Evolutionary conservation across 2,888 invertebrate genomes (phyloP), one percentile per base, ranked within the genome.

Genomic region (Leptinotarsa juncta): DNA sequence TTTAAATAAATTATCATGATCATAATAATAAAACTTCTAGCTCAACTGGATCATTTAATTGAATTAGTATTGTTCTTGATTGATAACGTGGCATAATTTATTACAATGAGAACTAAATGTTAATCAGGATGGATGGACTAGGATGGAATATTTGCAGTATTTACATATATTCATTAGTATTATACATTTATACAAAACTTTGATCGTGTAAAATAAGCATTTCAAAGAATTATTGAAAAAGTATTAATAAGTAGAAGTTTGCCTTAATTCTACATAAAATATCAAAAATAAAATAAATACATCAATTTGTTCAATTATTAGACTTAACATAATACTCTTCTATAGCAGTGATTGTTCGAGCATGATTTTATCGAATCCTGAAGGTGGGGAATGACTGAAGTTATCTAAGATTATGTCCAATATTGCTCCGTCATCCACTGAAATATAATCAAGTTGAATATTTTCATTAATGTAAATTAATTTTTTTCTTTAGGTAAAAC

Each of bases 341-440:
- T 95, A 99, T 81, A 99, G 94, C 71, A 99, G 90, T 3, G 98
- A 97, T 88, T 99, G 97, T 88, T 99, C 99, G 77, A 98, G 91
- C 95, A 99, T 96, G 80, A 99, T 98, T 88, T 95, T 95, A 83
- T 98, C 97, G 86, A 95, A 98, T 55, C 98, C 98, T 69, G 92
- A 90, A 0, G 96, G 95, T 53, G 95, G 94, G 0, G 94, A 91
- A 86, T 95, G 94, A 80, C 93, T 91, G 87, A 98, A 98, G 86
- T 95, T 95, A 82, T 96, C 96, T 87, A 99, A 92, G 84, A 97
- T 94, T 79, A 98, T 94, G 88, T 99, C 99, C 89, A 99, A 88
- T 82, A 99, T 98, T 48, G 99, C 98, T 80, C 98, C 98, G 87
- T 98, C 97, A 85, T 98, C 98, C 84, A 99, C 98, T 97, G 90